A percentile compares a stretch with the other conserved stretches of the same genome.
phyloP scores from a whole-genome alignment of 2,113 vertebrate genomes.

The Callionymus lyra region DNA sequence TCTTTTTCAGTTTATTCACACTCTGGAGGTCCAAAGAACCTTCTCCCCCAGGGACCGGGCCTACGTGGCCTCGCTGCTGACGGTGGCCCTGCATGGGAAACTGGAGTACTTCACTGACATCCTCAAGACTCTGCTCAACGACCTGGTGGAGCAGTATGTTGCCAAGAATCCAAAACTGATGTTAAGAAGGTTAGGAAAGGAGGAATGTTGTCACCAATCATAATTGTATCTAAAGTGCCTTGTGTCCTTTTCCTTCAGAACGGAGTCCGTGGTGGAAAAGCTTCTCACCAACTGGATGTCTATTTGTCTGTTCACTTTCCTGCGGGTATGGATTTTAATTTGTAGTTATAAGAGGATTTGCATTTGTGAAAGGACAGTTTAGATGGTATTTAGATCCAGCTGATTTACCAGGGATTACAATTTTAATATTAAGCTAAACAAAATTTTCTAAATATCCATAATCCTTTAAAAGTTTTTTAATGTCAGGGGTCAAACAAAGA shows the following conservation, averaged over 20 bases:
- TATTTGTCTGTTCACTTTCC: conserved; percentile 87
- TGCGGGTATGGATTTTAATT: conserved; percentile 71
- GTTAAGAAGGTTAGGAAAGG: conserved; percentile 79
- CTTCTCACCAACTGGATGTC: conserved; percentile 98
- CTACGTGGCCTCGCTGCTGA: conserved; percentile 89
- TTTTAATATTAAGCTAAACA: no score
- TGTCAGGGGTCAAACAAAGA: neutral
- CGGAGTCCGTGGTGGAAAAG: conserved; percentile 95
- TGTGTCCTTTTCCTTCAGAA: conserved; percentile 62
- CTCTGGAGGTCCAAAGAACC: conserved; percentile 87
- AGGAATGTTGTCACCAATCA: no score
- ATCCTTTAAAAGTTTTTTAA: neutral
- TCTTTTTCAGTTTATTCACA: conserved; percentile 81
- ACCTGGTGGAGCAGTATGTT: conserved; percentile 91
- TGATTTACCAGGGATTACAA: no score
- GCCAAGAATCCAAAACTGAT: conserved; percentile 96
- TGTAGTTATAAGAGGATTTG: no score
- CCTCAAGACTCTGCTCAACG: conserved; percentile 85
- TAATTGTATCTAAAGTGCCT: neutral
- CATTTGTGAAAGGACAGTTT: no score
- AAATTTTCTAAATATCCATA: no score
- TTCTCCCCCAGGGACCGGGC: conserved; percentile 89
- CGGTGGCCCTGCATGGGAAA: conserved; percentile 87
- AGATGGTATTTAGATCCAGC: no score
- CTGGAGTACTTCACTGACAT: conserved; percentile 97